Percentiles rank a stretch among this genome's conserved stretches.
phyloP scores from a whole-genome alignment of 2,888 invertebrate species.

The Xestobium rufovillosum region DNA sequence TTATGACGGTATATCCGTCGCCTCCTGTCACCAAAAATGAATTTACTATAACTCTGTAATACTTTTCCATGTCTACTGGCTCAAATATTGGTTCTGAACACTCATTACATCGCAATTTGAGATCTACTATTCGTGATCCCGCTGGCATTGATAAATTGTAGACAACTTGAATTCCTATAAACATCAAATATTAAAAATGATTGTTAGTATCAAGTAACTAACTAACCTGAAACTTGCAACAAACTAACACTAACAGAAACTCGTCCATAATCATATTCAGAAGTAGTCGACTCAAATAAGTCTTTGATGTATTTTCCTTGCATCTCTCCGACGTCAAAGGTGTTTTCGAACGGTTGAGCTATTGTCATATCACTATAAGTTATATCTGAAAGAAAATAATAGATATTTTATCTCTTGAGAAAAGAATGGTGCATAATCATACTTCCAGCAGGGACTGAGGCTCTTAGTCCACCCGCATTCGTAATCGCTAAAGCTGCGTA shows the following conservation, averaged over 20 bases:
- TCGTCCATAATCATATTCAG: slow-evolving; percentile 35
- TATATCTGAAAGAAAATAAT: slow-evolving; percentile 48
- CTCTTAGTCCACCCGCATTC: slow-evolving; percentile 65
- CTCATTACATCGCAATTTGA: slow-evolving; percentile 52
- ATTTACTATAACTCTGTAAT: slow-evolving; percentile 56
- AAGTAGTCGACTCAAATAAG: slow-evolving; percentile 54
- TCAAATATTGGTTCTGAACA: slow-evolving; percentile 59
- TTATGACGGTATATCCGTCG: slow-evolving; percentile 54
- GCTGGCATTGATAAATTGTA: slow-evolving; percentile 54
- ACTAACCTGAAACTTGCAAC: slow-evolving; percentile 54
- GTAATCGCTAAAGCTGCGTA: slow-evolving; percentile 58
- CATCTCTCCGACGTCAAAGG: slow-evolving; percentile 61
- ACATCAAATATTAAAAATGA: slow-evolving; percentile 14
- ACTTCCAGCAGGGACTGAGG: slow-evolving; percentile 58
- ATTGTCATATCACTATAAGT: slow-evolving; percentile 62
- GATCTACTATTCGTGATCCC: slow-evolving; percentile 52
- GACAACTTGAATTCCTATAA: slow-evolving; percentile 51
- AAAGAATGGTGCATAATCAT: slow-evolving; percentile 25
- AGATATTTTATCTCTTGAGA: not conserved
- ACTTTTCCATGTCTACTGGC: slow-evolving; percentile 48
- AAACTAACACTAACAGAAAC: slow-evolving; percentile 46
- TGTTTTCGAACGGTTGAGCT: slow-evolving; percentile 70
- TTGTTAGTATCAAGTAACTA: slow-evolving; percentile 1
- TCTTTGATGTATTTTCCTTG: slow-evolving; percentile 57
- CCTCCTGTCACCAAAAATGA: slow-evolving; percentile 61